These are phyloP conservation scores for Pitangus sulphuratus DNA, from an alignment of 2,797 vertebrate species.

Conservation along the genomic window DNA sequence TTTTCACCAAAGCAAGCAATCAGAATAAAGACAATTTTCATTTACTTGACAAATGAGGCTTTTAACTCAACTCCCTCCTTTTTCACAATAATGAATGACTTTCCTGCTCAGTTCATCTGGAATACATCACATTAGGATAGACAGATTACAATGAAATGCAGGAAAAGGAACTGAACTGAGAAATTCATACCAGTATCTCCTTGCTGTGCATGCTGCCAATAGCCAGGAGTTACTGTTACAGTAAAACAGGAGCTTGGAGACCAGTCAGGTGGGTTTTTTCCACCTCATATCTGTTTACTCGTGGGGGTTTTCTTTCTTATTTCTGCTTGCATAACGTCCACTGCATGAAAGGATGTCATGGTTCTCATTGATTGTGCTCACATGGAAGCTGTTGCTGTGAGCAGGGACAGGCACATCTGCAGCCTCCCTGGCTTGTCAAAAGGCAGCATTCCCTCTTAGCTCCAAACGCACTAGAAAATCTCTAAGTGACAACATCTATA, in stretches of 20 bases:
- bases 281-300: neutral
- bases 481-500: neutral
- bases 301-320: neutral
- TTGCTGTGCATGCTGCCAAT: neutral
- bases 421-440: neutral
- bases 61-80: neutral
- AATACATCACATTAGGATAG: neutral
- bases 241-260: neutral
- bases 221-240: neutral
- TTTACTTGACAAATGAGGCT: conserved; percentile 45
- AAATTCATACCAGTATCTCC: neutral
- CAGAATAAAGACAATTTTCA: conserved; percentile 51
- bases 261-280: neutral
- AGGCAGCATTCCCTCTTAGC: neutral
- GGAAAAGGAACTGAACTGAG: neutral
- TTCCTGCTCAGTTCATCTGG: neutral
- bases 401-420: neutral
- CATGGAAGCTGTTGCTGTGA: neutral
- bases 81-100: conserved; percentile 13
- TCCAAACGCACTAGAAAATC: neutral
- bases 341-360: rapidly evolving
- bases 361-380: rapidly evolving
- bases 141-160: neutral
- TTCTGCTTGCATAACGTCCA: neutral
- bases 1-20: conserved; percentile 7